Evolutionary conservation across 2,888 invertebrate genomes (phyloP), one percentile per base, ranked within the genome.

Genomic region (Volucella zonaria): DNA sequence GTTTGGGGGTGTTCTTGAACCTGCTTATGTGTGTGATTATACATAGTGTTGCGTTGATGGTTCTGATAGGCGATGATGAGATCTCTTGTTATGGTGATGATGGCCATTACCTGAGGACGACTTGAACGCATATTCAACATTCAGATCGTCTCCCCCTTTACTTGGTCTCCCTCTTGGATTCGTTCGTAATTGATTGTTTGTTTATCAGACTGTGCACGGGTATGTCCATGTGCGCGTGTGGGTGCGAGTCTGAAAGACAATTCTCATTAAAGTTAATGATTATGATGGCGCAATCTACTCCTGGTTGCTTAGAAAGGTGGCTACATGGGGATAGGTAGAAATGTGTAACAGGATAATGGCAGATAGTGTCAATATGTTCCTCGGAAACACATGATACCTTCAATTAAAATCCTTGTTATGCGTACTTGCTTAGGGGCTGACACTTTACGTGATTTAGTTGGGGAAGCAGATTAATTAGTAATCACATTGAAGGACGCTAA

Each of bases 141-240:
- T 14, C 15, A 4, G 38, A 45, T 54, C 40, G 10, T 61, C 18
- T 23, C 15, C 15, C 56, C 31, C 31, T 23, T 23, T 23, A 23
- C 31, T 31, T 31, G 6, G 31, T 31, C 6, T 31, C 31, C 31
- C 31, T 31, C 31, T 56, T 45, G 23, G 18, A 66, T 31, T 31
- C 31, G 1, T 6, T 31, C 62, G 23, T 78, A 82, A 82, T 82
- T 78, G 78, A 82, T 78, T 82, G 79, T 79, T 82, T 82, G 58
- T 64, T 31, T 31, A 1, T 31, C 31, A 31, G 6, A 31, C 31
- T 31, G 6, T 31, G 31, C 31, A 31, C 31, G 31, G 31, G 31
- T 31, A 31, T 61, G 18, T 18, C 15, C 9, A 31, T 31, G 6
- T 49, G 18, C 10, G 42, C 49, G n/a, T 43, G 67, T 62, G 62